These are phyloP conservation scores for Pollimyrus isidori DNA, from an alignment of 2,113 vertebrate species.

Conservation along the genomic window DNA sequence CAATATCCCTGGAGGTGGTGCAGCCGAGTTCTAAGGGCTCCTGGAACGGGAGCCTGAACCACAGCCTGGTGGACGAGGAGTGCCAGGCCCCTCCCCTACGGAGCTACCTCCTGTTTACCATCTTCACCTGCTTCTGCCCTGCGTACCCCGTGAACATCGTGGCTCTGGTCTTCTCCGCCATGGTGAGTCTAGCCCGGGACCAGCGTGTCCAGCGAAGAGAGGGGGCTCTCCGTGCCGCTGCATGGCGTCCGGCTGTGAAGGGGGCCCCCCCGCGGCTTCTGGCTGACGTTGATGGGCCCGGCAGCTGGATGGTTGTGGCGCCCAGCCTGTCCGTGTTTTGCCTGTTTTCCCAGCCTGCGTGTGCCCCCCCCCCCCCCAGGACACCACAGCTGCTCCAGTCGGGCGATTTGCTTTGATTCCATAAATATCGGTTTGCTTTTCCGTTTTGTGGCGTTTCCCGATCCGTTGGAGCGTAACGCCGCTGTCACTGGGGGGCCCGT, in stretches of 20 bases:
- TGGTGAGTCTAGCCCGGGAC: constrained; percentile 63
- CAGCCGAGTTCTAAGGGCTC: constrained; percentile 60
- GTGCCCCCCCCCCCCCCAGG: background rate
- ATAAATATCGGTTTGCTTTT: background rate
- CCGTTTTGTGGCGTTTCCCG: background rate
- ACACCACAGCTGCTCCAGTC: background rate
- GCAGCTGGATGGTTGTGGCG: background rate
- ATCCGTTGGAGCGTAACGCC: background rate
- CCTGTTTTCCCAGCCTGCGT: background rate
- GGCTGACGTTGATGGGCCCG: background rate
- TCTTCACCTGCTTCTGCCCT: constrained; percentile 80
- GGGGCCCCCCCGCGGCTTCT: background rate
- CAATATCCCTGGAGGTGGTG: constrained; percentile 62
- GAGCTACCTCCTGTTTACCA: constrained; percentile 72
- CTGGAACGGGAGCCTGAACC: constrained; percentile 60
- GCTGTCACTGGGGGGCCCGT: background rate
- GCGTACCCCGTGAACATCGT: constrained; percentile 83
- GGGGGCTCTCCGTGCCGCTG: background rate
- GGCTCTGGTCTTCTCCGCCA: constrained; percentile 74
- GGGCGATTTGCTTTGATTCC: background rate
- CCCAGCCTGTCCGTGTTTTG: background rate
- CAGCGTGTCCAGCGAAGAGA: background rate
- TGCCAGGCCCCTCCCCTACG: constrained; percentile 47
- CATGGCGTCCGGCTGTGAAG: background rate
- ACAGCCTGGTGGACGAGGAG: constrained; percentile 53